These are phyloP conservation scores for Poecilia latipinna DNA, from an alignment of 2,113 vertebrate genomes.

Conservation along the genomic window DNA sequence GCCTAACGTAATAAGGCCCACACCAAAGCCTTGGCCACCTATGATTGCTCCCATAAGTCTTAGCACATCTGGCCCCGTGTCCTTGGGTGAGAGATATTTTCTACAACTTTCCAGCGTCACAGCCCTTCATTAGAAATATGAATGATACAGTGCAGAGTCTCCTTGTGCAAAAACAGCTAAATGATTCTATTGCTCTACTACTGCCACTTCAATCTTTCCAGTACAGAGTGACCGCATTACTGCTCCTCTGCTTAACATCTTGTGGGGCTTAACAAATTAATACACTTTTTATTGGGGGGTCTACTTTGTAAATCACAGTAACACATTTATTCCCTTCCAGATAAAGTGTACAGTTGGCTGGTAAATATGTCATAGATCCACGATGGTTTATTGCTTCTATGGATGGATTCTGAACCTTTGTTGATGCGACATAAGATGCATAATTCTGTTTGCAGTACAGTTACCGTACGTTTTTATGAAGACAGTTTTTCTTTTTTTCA, in stretches of 20 bases:
- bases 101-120: conserved; percentile 90
- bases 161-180: conserved; percentile 70
- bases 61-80: conserved; percentile 93
- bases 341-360: conserved; percentile 73
- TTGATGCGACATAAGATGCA: conserved; percentile 79
- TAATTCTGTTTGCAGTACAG: conserved; percentile 79
- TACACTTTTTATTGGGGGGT: conserved; percentile 74
- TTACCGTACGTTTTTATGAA: conserved; percentile 66
- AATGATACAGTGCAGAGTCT: conserved; percentile 85
- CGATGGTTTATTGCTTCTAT: conserved; percentile 75
- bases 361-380: conserved; percentile 76
- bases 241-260: conserved; percentile 37
- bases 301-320: conserved; percentile 77
- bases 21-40: conserved; percentile 92
- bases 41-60: conserved; percentile 99
- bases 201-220: conserved; percentile 47
- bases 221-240: conserved; percentile 34
- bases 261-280: conserved; percentile 71
- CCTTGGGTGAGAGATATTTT: conserved; percentile 96
- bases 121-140: conserved; percentile 86
- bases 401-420: conserved; percentile 75
- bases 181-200: conserved; percentile 25
- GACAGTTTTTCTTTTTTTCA: conserved; percentile 48
- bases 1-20: conserved; percentile 97
- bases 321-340: conserved; percentile 74